Base-by-base conservation (phyloP, 2,113 vertebrate species). In the Salvator merianae region DNA sequence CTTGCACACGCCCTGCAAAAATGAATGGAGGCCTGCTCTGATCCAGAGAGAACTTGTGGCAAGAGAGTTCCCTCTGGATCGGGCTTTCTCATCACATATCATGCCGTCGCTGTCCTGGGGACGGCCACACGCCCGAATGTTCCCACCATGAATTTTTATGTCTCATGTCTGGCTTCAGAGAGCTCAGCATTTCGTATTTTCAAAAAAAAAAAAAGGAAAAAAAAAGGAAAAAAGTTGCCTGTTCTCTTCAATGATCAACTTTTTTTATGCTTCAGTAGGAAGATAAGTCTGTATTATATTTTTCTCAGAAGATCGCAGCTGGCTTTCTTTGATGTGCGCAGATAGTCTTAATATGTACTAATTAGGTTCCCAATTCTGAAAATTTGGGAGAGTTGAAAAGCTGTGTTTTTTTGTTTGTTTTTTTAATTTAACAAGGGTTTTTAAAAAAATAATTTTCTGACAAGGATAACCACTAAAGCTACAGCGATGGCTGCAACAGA, bases 401-500 rank as follows among this genome's bases (percentile, higher is more conserved):
- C 84, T 93, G 92, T 93, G 92, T 91, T 86, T 86, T 55, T 82
- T 91, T 86, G 85, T 55, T 82, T 74, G 4, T 32, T 84, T 40
- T 85, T 79, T 87, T 90, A 88, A 90, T 93, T 91, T 93, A 90
- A 91, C 86, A 65, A 88, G 81, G 80, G 79, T 59, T 59, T 59
- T 59, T 3, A 59, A 53, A 53, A 53, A 14, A 14, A 71, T 91
- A 92, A 86, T 40, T 86, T 91, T 91, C 93, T 88, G 91, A 87
- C 89, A 90, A 85, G 68, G 91, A 90, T 96, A 96, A 96, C 96
- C 96, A 96, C 96, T 96, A 92, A 91, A 92, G 40, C 86, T 86
- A 77, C 43, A 62, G 22, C 88, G 87, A 79, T 70, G 62, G 88
- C 86, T 91, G 92, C 87, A 85, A 93, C 88, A 73, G 80, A 72